Evolutionary conservation across 1,140 invertebrate genomes (phyloP).

Genomic region (Neotoxoptera formosana): DNA sequence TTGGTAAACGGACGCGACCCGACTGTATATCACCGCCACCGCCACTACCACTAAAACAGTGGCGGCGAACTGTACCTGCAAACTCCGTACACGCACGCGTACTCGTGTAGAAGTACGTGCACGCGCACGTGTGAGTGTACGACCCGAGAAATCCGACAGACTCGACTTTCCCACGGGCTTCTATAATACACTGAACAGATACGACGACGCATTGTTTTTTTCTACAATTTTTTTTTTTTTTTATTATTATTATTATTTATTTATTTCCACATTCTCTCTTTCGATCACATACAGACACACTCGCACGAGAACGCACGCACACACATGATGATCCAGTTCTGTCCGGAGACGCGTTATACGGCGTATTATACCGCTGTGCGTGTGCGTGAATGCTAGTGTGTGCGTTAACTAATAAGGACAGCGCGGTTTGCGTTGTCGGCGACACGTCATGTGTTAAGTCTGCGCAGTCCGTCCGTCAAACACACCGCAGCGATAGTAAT

Average conservation of each 20-base stretch:
- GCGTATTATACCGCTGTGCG: background rate
- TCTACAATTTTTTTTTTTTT: constrained; percentile 3
- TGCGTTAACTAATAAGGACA: constrained; percentile 46
- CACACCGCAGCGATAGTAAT: background rate
- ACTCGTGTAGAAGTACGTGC: background rate
- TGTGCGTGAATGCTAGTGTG: background rate
- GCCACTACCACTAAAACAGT: background rate
- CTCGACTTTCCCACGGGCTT: constrained; percentile 52
- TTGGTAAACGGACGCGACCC: constrained; percentile 50
- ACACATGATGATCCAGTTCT: constrained; percentile 51
- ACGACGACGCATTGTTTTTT: constrained; percentile 6
- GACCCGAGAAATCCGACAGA: constrained; percentile 10
- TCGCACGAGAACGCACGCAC: background rate
- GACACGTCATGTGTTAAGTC: background rate
- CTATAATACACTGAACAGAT: background rate
- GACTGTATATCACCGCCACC: constrained; percentile 25
- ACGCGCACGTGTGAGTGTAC: background rate
- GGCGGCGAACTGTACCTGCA: constrained; percentile 7
- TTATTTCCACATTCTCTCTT: constrained; percentile 38
- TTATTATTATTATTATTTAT: constrained; percentile 24
- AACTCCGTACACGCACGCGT: constrained; percentile 43
- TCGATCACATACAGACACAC: constrained; percentile 9
- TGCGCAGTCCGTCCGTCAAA: constrained; percentile 7
- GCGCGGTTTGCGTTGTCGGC: background rate
- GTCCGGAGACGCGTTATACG: constrained; percentile 17